A percentile compares a stretch with the other conserved stretches of the same genome.
These are phyloP conservation scores for Syngnathus scovelli DNA, from an alignment of 2,113 vertebrate species.

Conservation along the genomic window DNA sequence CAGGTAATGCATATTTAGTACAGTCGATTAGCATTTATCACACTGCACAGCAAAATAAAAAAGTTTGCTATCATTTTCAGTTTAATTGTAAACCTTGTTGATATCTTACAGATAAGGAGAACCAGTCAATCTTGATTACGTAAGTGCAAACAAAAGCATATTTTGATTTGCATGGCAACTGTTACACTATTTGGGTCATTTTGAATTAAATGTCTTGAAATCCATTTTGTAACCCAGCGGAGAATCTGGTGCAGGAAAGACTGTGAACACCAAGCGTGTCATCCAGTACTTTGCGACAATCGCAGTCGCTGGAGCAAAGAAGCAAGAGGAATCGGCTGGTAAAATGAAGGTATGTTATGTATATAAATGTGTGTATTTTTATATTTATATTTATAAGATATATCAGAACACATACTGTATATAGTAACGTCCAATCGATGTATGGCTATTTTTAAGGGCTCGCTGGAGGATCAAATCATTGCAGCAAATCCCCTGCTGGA, in stretches of 20 bases:
- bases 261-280: conserved; percentile 93
- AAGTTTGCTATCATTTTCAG: neutral
- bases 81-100: conserved; percentile 1
- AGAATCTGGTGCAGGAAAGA: conserved; percentile 96
- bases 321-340: conserved; percentile 33
- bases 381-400: no score
- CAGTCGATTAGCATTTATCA: neutral
- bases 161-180: neutral
- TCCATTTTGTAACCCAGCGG: conserved; percentile 63
- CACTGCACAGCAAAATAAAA: conserved; percentile 17
- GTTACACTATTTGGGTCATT: neutral
- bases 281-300: conserved; percentile 98
- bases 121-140: conserved; percentile 82
- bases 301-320: conserved; percentile 76
- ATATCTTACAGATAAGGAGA: conserved; percentile 72
- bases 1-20: no score
- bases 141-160: conserved; percentile 53
- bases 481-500: conserved; percentile 75
- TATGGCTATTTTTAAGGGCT: conserved; percentile 70
- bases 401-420: no score
- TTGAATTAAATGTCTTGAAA: conserved; percentile 18
- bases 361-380: no score
- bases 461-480: conserved; percentile 80
- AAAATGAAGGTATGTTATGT: conserved; percentile 76
- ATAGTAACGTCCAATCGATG: no score